Evolutionary conservation across 2,888 invertebrate species (phyloP).

Genomic region (Carterocephalus palaemon): DNA sequence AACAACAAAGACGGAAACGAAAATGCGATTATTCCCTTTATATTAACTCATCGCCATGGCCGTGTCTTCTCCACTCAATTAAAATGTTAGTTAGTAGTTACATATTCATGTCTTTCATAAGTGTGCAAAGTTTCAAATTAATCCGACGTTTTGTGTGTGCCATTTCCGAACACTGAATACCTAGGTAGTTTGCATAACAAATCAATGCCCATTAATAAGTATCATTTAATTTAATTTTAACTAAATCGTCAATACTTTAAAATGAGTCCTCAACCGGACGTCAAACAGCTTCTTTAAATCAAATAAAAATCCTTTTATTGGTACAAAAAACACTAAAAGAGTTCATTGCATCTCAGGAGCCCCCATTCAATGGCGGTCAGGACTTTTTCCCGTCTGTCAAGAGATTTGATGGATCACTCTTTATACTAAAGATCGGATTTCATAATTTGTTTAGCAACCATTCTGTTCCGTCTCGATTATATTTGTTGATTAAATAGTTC

Average conservation of each 20-base stretch:
- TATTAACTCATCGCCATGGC: too few relatives aligned
- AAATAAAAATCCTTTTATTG: constrained; percentile 21
- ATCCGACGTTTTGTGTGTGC: too few relatives aligned
- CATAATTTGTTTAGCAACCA: constrained; percentile 69
- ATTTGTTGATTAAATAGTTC: constrained; percentile 66
- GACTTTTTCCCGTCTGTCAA: constrained; percentile 62
- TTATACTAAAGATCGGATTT: constrained; percentile 57
- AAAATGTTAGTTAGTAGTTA: too few relatives aligned
- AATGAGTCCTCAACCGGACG: constrained; percentile 12
- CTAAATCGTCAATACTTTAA: neutral
- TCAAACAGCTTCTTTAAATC: constrained; percentile 17
- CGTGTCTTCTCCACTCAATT: too few relatives aligned
- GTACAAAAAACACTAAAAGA: constrained; percentile 17
- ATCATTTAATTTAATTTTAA: too few relatives aligned
- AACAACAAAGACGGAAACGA: too few relatives aligned
- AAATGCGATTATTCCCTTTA: too few relatives aligned
- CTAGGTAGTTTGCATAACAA: too few relatives aligned
- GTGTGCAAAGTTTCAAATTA: too few relatives aligned
- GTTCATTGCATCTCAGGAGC: constrained; percentile 28
- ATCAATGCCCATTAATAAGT: too few relatives aligned
- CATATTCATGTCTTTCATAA: too few relatives aligned
- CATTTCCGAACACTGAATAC: too few relatives aligned
- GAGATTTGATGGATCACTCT: constrained; percentile 67
- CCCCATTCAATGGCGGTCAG: constrained; percentile 39
- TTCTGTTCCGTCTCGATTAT: constrained; percentile 57